Base-by-base conservation (phyloP, 2,888 invertebrate genomes). In the Globia sparganii region DNA sequence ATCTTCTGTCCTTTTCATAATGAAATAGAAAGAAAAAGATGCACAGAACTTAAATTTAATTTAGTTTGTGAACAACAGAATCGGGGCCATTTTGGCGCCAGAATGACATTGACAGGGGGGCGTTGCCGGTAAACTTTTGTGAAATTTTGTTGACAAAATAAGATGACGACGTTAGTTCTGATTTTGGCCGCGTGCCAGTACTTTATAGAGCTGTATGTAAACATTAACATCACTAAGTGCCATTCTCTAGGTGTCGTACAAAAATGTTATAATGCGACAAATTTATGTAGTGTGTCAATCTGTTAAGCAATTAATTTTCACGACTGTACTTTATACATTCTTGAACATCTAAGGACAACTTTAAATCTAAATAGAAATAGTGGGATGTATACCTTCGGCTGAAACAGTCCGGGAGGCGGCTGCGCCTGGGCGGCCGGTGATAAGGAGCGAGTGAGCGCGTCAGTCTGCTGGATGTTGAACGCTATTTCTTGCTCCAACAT, bases 381-480 rank as follows among this genome's bases (percentile, higher is more conserved):
- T 21, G 40, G 0, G 65, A 21, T 9, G 13, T 31, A 86, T 83
- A 96, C 96, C 94, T 96, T 96, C 46, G 94, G 89, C 78, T 93
- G 94, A 93, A 94, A 95, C 73, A 95, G 87, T 4, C 90, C 90
- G 0, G 88, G 80, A 1, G 92, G 91, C 6, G 91, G 92, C 75
- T 91, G 93, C 67, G 90, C 91, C 84, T 91, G 93, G 75, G 93
- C 97, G 89, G 98, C 98, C 2, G 99, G 99, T n/a, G 98, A 99
- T 77, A 99, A 96, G 87, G 99, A 99, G 84, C 99, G 97, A 11
- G 99, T 99, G 56, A 99, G 96, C 8, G 99, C 99, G 95, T 99
- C 99, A 34, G 99, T 99, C 94, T 99, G 99, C 92, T 99, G 99
- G 90, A 99, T 99, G 95, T 99, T 99, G 95, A 99, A 99, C 69